These are phyloP conservation scores for Xestia xanthographa DNA, from an alignment of 2,888 invertebrate genomes.

Conservation along the genomic window DNA sequence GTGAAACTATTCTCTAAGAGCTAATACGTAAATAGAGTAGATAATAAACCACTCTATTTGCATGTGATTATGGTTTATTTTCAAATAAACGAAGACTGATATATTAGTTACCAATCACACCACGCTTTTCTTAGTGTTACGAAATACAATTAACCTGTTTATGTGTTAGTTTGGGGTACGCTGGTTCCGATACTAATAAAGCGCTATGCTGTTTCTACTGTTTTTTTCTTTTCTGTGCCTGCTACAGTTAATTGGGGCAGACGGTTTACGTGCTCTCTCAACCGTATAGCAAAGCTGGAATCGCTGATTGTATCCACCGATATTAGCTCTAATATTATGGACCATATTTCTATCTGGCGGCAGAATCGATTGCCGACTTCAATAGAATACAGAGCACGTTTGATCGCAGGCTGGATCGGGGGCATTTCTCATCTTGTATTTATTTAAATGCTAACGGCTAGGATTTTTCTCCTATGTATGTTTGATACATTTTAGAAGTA, in stretches of 20 bases:
- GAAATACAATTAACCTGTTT: too few relatives aligned
- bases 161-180: too few relatives aligned
- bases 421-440: conserved; percentile 31
- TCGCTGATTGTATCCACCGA: conserved; percentile 40
- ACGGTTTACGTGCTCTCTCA: conserved; percentile 39
- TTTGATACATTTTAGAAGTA: not conserved
- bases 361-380: conserved; percentile 29
- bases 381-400: conserved; percentile 53
- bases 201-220: too few relatives aligned
- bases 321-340: conserved; percentile 33
- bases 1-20: too few relatives aligned
- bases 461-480: conserved; percentile 1
- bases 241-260: conserved; percentile 54
- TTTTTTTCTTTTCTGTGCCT: too few relatives aligned
- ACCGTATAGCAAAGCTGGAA: conserved; percentile 35
- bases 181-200: too few relatives aligned
- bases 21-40: too few relatives aligned
- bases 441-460: conserved; percentile 18
- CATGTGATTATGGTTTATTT: too few relatives aligned
- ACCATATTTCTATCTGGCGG: conserved; percentile 27
- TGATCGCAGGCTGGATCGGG: conserved; percentile 8
- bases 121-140: too few relatives aligned
- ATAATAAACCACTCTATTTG: too few relatives aligned
- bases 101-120: too few relatives aligned
- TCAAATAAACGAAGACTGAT: too few relatives aligned